These are phyloP conservation scores for Conus canariensis DNA, from an alignment of 2,888 invertebrate genomes.

Conservation along the genomic window DNA sequence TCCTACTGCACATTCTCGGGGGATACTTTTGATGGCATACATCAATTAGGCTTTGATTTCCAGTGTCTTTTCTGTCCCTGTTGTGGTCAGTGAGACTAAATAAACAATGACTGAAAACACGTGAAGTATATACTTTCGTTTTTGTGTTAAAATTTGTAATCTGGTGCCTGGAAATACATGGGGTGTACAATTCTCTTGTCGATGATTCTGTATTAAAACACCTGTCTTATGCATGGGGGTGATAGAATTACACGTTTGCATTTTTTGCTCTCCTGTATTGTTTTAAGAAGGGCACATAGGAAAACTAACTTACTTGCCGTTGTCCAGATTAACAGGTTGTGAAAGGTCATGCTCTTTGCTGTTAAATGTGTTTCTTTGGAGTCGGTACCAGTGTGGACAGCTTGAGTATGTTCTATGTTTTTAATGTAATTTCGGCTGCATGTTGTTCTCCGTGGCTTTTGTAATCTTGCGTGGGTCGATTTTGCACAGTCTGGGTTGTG, in stretches of 20 bases:
- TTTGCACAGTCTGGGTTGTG: constrained; percentile 12
- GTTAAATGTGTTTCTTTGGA: neutral
- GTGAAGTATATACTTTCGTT: too few species aligned
- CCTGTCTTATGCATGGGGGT: too few species aligned
- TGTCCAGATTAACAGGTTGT: neutral
- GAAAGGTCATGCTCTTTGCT: neutral
- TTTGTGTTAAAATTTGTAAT: too few species aligned
- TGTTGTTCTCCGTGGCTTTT: neutral
- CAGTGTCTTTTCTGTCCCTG: neutral
- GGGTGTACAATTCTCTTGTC: too few species aligned
- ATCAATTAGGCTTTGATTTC: neutral
- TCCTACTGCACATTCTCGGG: neutral
- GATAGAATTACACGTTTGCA: neutral
- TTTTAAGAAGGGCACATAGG: too few species aligned
- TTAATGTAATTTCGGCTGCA: neutral
- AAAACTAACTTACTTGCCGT: neutral
- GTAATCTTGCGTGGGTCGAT: neutral
- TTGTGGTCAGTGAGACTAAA: constrained; percentile 10
- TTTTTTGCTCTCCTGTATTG: neutral
- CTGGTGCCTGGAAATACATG: too few species aligned
- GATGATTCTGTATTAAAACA: too few species aligned
- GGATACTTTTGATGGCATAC: neutral
- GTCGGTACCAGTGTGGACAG: neutral
- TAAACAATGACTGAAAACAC: neutral
- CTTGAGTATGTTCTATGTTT: neutral